Base-by-base conservation (phyloP, 2,888 invertebrate genomes). In the Sphaerophoria taeniata region DNA sequence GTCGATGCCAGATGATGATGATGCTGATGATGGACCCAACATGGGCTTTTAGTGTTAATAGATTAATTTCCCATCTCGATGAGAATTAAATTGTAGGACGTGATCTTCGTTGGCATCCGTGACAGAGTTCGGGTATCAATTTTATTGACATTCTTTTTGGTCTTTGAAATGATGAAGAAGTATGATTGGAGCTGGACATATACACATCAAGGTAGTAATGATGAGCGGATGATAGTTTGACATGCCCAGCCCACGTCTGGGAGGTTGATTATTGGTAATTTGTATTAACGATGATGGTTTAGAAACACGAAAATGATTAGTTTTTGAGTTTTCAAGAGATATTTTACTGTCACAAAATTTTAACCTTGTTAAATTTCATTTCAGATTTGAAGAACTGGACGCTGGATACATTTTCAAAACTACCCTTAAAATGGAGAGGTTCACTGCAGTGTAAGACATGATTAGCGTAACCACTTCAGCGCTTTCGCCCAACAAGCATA, bases 41-140 rank as follows among this genome's bases (percentile, higher is more conserved):
- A 85, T 85, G 73, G 85, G 81, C 85, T 85, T 85, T 85, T 85
- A 85, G 81, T 85, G 76, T 81, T 76, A 81, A 85, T 73, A 85
- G 85, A 85, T 85, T 85, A 81, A 72, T 76, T 79, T 80, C 72
- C 65, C 70, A 71, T 85, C 81, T 85, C 49, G 70, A 49, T 9
- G 71, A 39, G 85, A 81, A 81, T 85, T 81, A 85, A 85, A 81
- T 85, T 80, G 85, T 85, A 85, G 70, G 55, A 81, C 85, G 85
- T 72, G 84, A 75, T 80, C 84, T 75, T 75, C 49, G 56, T 60
- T 84, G 84, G 80, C 75, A 80, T 79, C 71, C 65, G 71, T 84
- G 84, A 84, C 80, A 55, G 75, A 84, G 72, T 39, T 74, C 36
- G 65, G 51, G 12, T 73, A 83, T 83, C 78, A 73, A 63, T 55